Base-by-base conservation (phyloP, 2,113 vertebrate species). In the Gila orcuttii region DNA sequence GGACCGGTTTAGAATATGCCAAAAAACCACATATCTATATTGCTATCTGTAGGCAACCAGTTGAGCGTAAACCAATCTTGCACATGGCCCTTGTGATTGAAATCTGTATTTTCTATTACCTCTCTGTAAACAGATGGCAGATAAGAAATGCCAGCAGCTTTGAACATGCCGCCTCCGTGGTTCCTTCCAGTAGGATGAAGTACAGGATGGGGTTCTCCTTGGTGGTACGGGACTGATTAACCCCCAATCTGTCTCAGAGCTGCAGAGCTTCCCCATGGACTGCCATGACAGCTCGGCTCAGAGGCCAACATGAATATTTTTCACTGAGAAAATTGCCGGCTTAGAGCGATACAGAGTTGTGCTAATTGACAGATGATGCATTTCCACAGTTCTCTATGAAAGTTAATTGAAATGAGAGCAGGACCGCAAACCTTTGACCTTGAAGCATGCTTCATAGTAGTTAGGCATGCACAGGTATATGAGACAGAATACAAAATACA, bases 61-160 rank as follows among this genome's bases (percentile, higher is more conserved):
- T 85, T 91, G 91, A 93, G 93, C 89, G 69, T 89, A 90, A 95
- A 93, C 89, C 87, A 93, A 89, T 89, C 89, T 91, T 91, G 88
- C 89, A 87, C 89, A 92, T 90, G 88, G 90, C 89, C 87, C 86
- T 80, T 91, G 89, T 92, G 92, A 93, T 91, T 92, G 87, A 93
- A 92, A 93, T 91, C 90, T 91, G 80, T 87, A 85, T 92, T 93
- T 93, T 93, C 90, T 91, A 91, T 91, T 90, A 90, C 89, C 82
- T 87, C 69, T 91, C 83, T 91, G 90, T 91, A 92, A 94, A 93
- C 91, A 94, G 92, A 95, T 90, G 89, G 87, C 11, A 90, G 93
- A 94, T 94, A 93, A 92, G 88, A 87, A 74, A 86, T 84, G 60
- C 88, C 74, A 85, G 84, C 81, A 85, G 84, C 85, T 89, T 83